These are phyloP conservation scores for Eptatretus burgeri DNA, from an alignment of 2,113 vertebrate genomes.

Conservation along the genomic window DNA sequence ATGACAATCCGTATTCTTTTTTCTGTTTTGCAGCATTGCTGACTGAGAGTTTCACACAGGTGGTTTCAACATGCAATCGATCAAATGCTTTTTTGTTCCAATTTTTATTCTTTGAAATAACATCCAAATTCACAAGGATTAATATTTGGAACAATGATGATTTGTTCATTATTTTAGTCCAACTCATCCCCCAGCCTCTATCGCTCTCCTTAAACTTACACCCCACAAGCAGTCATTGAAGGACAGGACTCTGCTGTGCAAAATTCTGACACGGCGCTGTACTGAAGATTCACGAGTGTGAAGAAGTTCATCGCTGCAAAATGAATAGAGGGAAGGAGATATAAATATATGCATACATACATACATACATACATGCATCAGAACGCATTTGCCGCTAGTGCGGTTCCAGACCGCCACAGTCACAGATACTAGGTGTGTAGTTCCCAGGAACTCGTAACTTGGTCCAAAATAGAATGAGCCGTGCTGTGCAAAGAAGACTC, in stretches of 20 bases:
- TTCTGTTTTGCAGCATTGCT: too few species aligned
- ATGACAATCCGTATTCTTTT: too few species aligned
- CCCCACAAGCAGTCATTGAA: conserved; percentile 83
- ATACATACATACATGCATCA: too few species aligned
- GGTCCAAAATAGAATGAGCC: too few species aligned
- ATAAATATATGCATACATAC: too few species aligned
- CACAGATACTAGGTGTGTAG: too few species aligned
- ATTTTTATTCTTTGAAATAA: background rate
- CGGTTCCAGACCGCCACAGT: too few species aligned
- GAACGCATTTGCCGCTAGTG: too few species aligned
- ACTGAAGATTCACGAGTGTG: conserved; percentile 96
- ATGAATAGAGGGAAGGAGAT: conserved; percentile 10
- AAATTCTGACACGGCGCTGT: conserved; percentile 97
- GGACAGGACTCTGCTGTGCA: conserved; percentile 90
- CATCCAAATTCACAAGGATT: too few species aligned
- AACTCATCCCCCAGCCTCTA: too few species aligned
- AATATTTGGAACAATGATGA: background rate
- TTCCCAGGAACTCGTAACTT: too few species aligned
- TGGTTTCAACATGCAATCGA: background rate
- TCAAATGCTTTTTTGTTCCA: background rate
- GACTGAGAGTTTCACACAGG: background rate
- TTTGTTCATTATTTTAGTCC: background rate
- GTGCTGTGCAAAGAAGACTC: too few species aligned
- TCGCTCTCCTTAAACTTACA: conserved; percentile 29
- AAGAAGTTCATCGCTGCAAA: conserved; percentile 79